Conservation (phyloP, 92 coral and sea anemone genomes). For the Ricordea florida region DNA sequence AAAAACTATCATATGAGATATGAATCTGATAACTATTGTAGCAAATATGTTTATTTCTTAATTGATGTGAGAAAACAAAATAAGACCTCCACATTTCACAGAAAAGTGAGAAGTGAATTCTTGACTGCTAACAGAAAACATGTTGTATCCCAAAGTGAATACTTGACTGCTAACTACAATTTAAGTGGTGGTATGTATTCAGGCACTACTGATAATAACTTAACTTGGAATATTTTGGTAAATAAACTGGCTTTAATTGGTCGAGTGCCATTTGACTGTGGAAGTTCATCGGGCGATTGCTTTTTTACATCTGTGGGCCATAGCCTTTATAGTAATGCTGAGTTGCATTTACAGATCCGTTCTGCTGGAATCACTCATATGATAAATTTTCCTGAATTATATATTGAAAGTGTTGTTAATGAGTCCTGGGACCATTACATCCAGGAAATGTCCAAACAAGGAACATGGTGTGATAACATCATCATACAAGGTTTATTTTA, state of each 20-base stretch:
- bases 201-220: conserved; percentile 45
- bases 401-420: too few species aligned
- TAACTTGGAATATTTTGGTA: conserved; percentile 45
- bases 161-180: conserved; percentile 19
- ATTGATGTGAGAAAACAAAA: conserved; percentile 16
- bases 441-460: background rate
- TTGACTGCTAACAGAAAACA: too few species aligned
- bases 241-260: conserved; percentile 54
- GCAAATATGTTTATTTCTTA: conserved; percentile 33
- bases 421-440: background rate
- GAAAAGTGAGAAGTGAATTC: too few species aligned
- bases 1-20: conserved; percentile 33
- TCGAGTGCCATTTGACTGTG: too few species aligned
- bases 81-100: conserved; percentile 22
- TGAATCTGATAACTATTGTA: conserved; percentile 23
- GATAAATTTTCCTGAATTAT: too few species aligned
- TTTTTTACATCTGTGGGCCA: too few species aligned
- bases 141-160: conserved; percentile 15
- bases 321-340: too few species aligned
- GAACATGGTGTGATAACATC: too few species aligned
- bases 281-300: too few species aligned
- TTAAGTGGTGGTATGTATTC: conserved; percentile 67
- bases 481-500: too few species aligned
- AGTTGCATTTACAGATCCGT: too few species aligned
- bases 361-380: too few species aligned